phyloP scores from a whole-genome alignment of 92 coral and sea anemone species.

The Paragorgia papillata region DNA sequence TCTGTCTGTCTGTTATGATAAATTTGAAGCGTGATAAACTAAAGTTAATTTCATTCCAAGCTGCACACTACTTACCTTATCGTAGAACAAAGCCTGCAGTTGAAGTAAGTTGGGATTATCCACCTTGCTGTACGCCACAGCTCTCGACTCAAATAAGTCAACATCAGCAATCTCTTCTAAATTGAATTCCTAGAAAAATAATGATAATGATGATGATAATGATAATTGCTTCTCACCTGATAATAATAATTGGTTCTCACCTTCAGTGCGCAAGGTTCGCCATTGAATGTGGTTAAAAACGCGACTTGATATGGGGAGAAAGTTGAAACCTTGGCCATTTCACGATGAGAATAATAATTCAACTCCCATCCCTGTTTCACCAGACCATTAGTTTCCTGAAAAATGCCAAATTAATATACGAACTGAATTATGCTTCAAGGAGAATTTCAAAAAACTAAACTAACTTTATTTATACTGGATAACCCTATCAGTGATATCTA shows the following conservation, averaged over 20 bases:
- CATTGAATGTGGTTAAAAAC: constrained; percentile 59
- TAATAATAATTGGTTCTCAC: too few species aligned
- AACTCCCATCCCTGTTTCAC: constrained; percentile 74
- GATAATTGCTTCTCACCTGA: not conserved
- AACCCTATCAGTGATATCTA: too few species aligned
- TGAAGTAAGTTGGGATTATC: constrained; percentile 36
- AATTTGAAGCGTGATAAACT: too few species aligned
- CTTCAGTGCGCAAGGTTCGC: constrained; percentile 67
- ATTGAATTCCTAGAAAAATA: constrained; percentile 33
- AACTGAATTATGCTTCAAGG: too few species aligned
- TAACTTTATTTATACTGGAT: too few species aligned
- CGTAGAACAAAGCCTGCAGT: constrained; percentile 67
- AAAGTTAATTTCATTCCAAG: not conserved
- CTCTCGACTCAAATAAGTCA: constrained; percentile 50
- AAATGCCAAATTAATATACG: too few species aligned
- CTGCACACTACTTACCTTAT: constrained; percentile 55
- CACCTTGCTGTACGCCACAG: constrained; percentile 48
- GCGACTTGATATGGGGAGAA: not conserved
- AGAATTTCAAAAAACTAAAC: too few species aligned
- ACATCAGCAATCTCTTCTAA: constrained; percentile 22
- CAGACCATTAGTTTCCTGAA: constrained; percentile 78
- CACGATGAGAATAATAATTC: constrained; percentile 68
- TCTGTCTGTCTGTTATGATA: too few species aligned
- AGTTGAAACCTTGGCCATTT: constrained; percentile 29
- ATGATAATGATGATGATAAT: not conserved